Evolutionary conservation across 2,113 vertebrate species (phyloP), one percentile per base, ranked within the genome.

Genomic region (Talpa occidentalis): DNA sequence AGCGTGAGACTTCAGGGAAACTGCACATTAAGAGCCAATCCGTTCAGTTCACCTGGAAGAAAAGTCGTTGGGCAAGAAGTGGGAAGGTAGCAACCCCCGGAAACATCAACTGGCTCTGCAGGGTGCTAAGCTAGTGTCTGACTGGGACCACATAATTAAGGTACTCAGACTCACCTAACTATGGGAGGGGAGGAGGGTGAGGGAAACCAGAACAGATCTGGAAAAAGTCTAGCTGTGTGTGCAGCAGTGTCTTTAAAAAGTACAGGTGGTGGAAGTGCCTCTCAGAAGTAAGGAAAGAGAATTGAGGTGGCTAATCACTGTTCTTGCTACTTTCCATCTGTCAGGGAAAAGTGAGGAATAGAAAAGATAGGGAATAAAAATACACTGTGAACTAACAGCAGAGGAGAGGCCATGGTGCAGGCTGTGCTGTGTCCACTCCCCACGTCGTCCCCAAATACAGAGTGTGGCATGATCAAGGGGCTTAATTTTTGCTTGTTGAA

Each of bases 51-150:
- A 83, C 93, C 72, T 87, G 89, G 22, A 72, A 49, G 67, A 66
- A 89, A 94, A 93, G 77, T 86, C 64, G 0, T 52, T 83, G 94
- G 93, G 84, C 85, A 88, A 92, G 77, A 86, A 96, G 69, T 79
- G 52, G 90, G 90, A 94, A 40, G 67, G 60, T 44, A 83, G 69
- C 10, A 44, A 56, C 93, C 69, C 69, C 93, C 30, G 32, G 90
- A 91, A 97, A 88, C 90, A 93, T 88, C 94, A 94, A 82, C 35
- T 93, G 1, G 2, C 73, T 81, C 90, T 95, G 94, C 49, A 17
- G 67, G 90, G 54, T 52, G 81, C 88, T 60, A 76, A 83, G 90
- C 77, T 70, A 77, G 86, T 84, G 17, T 88, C 88, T 95, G 79
- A 47, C 62, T 54, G 73, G 70, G 42, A n/a, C 73, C 91, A 19